Evolutionary conservation across 2,888 invertebrate genomes (phyloP).

Genomic region (Erynnis tages): DNA sequence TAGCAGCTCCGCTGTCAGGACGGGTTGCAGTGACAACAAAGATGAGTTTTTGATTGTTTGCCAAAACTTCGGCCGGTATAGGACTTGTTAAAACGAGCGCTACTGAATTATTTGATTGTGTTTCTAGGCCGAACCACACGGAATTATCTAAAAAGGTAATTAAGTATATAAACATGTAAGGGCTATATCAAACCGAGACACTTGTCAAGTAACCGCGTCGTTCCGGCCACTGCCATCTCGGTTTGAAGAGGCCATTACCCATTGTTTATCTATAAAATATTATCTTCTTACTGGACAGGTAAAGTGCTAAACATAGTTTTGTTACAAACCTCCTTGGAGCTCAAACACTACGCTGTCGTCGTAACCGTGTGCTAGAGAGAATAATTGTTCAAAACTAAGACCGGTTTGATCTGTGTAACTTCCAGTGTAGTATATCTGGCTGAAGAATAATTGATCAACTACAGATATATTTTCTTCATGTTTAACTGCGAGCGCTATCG

Average conservation of each 20-base stretch:
- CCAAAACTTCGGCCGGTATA: constrained; percentile 37
- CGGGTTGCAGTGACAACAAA: constrained; percentile 39
- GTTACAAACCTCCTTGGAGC: constrained; percentile 5
- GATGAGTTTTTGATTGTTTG: constrained; percentile 40
- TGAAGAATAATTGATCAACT: constrained; percentile 30
- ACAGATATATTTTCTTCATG: constrained; percentile 6
- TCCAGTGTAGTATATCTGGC: constrained; percentile 33
- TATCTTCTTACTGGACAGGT: no score
- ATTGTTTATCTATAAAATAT: constrained; percentile 29
- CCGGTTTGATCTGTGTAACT: background rate
- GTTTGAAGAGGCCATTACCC: no score
- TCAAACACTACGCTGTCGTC: background rate
- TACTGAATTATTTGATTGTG: constrained; percentile 28
- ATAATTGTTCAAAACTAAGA: background rate
- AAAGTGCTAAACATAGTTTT: no score
- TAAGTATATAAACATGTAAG: background rate
- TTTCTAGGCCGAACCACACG: constrained; percentile 38
- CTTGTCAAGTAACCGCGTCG: no score
- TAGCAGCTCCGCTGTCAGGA: constrained; percentile 28
- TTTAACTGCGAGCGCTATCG: constrained; percentile 38
- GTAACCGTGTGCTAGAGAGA: background rate
- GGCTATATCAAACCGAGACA: background rate
- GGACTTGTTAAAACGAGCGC: constrained; percentile 27
- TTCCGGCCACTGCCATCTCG: no score
- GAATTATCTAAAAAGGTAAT: constrained; percentile 38